A percentile compares a stretch with the other conserved stretches of the same genome.
These are phyloP conservation scores for Plutomurus gul DNA, from an alignment of 1,140 invertebrate genomes.

Conservation along the genomic window DNA sequence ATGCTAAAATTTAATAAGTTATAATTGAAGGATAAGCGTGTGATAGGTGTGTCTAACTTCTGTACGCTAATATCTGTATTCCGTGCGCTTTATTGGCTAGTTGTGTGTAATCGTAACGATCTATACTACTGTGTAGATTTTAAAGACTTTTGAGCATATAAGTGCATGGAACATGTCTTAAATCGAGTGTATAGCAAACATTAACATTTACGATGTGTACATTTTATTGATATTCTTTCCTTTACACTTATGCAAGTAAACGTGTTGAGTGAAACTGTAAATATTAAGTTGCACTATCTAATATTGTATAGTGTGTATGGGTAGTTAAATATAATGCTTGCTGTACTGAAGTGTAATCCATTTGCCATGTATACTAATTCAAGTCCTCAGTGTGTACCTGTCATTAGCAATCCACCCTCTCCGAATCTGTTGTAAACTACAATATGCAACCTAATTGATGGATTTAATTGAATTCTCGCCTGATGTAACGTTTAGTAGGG, in stretches of 20 bases:
- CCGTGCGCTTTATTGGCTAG: neutral
- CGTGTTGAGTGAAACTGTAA: neutral
- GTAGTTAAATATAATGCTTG: neutral
- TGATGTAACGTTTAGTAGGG: neutral
- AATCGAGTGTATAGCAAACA: no score
- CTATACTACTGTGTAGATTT: neutral
- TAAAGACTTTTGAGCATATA: no score
- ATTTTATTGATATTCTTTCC: neutral
- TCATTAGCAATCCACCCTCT: neutral
- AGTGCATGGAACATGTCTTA: no score
- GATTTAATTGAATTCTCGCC: constrained; percentile 6
- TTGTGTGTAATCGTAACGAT: neutral
- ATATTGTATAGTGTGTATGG: no score
- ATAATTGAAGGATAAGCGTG: neutral
- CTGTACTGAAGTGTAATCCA: neutral
- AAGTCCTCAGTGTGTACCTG: constrained; percentile 20
- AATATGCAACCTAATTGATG: neutral
- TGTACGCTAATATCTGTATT: neutral
- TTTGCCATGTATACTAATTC: constrained; percentile 13
- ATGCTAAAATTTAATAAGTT: constrained; percentile 4
- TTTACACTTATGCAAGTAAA: neutral
- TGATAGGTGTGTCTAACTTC: neutral
- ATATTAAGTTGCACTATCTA: no score
- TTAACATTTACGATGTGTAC: no score
- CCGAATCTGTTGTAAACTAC: neutral